Evolutionary conservation across 2,888 invertebrate species (phyloP), one percentile per base, ranked within the genome.

Genomic region (Ligdia adustata): DNA sequence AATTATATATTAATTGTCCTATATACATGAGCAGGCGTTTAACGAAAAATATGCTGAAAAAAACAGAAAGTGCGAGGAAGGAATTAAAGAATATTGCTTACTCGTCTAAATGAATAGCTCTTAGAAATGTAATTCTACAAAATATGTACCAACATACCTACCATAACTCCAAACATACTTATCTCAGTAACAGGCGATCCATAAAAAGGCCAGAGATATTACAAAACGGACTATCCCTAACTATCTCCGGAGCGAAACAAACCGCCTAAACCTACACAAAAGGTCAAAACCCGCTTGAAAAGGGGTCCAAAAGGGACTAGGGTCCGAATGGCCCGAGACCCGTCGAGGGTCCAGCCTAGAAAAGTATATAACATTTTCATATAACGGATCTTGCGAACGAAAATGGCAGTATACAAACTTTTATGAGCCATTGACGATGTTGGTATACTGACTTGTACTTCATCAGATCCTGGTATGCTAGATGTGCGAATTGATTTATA

Each of bases 291-390:
- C 72, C 64, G 66, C 59, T 79, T 75, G 76, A 80, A 82, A 82
- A 80, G 75, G 76, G 80, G 78, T n/a, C 22, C 4, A 75, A 79
- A 74, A 40, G 42, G 48, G 48, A 49, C 40, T 41, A 47, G 41
- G 47, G 47, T 41, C 47, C 47, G 47, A 41, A 22, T 22, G 22
- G 33, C 26, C 31, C 22, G n/a, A n/a, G n/a, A n/a, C n/a, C n/a
- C n/a, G n/a, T 33, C 27, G 43, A 35, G 41, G 47, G 68, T 74
- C 82, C 82, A 82, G 77, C 85, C 86, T 85, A 86, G 88, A 89
- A 89, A 89, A 85, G 87, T 87, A 88, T 85, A 88, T 87, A 89
- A 79, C 80, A 78, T 79, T 75, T 44, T 44, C 42, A 51, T 51
- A 46, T 42, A 53, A 69, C 26, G 26, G 27, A 16, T 45, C 39